Conservation (phyloP, 2,888 invertebrate genomes). For the Standfussiana lucernea region DNA sequence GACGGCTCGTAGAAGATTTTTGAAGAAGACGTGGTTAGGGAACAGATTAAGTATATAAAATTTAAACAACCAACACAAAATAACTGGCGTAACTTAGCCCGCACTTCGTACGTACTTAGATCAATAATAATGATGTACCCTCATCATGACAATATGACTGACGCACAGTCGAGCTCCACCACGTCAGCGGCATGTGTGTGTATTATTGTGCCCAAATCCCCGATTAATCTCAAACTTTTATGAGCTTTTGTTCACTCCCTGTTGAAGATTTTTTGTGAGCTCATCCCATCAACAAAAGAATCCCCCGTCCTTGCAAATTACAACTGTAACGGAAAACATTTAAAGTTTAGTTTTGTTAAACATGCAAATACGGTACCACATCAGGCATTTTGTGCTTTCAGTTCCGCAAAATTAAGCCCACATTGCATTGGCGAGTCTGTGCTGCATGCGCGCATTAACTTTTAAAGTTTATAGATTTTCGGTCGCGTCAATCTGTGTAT, state of each 20-base stretch:
- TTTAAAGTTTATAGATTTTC: conserved; percentile 88
- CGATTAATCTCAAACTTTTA: conserved; percentile 90
- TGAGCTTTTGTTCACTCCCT: conserved; percentile 89
- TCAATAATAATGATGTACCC: conserved; percentile 61
- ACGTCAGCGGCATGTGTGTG: conserved; percentile 84
- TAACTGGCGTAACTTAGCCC: background rate
- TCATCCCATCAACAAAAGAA: conserved; percentile 78
- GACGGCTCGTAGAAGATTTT: background rate
- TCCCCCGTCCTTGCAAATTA: conserved; percentile 14
- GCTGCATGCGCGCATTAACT: conserved; percentile 82
- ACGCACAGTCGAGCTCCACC: conserved; percentile 76
- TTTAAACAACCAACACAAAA: background rate
- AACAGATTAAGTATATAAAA: background rate
- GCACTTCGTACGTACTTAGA: conserved; percentile 9
- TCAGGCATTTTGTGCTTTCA: conserved; percentile 45
- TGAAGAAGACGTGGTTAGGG: background rate
- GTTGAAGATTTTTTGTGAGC: conserved; percentile 80
- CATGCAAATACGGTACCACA: background rate
- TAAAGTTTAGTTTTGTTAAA: conserved; percentile 47
- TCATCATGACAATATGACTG: conserved; percentile 72
- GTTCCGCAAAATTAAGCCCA: background rate
- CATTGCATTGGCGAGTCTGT: conserved; percentile 42
- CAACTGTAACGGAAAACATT: background rate
- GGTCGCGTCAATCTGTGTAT: conserved; percentile 90
- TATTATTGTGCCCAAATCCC: conserved; percentile 88